Percentiles rank a stretch among this genome's conserved stretches.
Conservation (phyloP, 2,888 invertebrate genomes). For the Biston stratarius region DNA sequence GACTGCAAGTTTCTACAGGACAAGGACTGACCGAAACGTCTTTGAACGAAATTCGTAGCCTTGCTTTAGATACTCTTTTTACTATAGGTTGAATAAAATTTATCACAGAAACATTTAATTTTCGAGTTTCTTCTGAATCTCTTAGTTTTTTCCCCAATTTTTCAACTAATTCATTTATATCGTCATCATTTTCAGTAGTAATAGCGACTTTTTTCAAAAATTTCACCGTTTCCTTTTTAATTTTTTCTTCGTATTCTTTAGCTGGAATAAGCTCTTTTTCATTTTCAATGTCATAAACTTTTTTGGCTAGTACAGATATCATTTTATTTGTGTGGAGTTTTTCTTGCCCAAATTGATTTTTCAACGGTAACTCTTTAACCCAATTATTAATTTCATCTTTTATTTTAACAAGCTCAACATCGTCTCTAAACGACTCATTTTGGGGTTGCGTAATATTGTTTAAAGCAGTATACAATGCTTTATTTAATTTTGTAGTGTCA, state of each 20-base stretch:
- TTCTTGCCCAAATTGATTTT: conserved; percentile 46
- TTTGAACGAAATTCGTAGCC: conserved; percentile 29
- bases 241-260: conserved; percentile 43
- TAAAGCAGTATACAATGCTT: conserved; percentile 59
- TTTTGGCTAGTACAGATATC: conserved; percentile 56
- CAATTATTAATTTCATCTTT: conserved; percentile 61
- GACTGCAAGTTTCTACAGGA: conserved; percentile 51
- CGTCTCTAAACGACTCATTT: conserved; percentile 56
- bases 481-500: conserved; percentile 52
- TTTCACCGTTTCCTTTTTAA: conserved; percentile 55
- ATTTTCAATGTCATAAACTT: conserved; percentile 60
- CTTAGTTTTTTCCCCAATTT: conserved; percentile 52
- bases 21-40: conserved; percentile 48
- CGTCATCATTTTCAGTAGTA: conserved; percentile 38
- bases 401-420: conserved; percentile 59
- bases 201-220: conserved; percentile 59
- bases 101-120: conserved; percentile 44
- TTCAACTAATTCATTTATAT: conserved; percentile 41
- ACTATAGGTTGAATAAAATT: background rate
- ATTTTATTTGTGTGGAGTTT: conserved; percentile 54
- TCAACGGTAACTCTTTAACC: conserved; percentile 56
- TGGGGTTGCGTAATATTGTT: conserved; percentile 57
- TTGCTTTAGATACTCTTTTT: background rate
- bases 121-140: conserved; percentile 51
- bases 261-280: conserved; percentile 46